A percentile compares a stretch with the other conserved stretches of the same genome.
Evolutionary conservation across 2,797 vertebrate genomes (phyloP).

Genomic region (Gallinago stenura): DNA sequence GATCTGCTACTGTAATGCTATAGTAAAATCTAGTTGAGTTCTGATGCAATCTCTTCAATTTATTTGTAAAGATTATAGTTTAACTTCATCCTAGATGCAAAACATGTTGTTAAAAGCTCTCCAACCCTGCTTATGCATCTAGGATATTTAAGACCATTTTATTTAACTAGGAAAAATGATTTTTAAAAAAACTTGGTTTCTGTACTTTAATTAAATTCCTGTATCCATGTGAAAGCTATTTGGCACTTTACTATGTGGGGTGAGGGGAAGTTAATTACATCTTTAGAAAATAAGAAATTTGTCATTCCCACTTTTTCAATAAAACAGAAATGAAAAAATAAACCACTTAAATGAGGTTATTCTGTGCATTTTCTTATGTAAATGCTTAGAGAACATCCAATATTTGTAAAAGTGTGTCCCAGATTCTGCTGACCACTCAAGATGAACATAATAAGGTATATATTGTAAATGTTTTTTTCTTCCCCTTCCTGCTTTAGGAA

Average conservation of each 20-base stretch:
- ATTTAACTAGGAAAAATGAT: not conserved
- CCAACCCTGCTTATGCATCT: not conserved
- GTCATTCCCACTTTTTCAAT: not conserved
- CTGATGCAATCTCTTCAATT: not conserved
- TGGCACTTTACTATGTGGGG: not conserved
- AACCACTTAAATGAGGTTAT: not conserved
- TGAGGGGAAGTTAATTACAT: not conserved
- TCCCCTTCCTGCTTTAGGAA: not conserved
- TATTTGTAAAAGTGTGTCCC: not conserved
- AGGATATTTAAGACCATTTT: conserved; percentile 13
- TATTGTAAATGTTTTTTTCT: not conserved
- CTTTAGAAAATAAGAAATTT: conserved; percentile 20
- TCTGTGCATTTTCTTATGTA: not conserved
- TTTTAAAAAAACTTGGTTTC: conserved; percentile 5
- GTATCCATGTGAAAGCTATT: not conserved
- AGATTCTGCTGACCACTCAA: not conserved
- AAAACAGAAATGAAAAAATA: not conserved
- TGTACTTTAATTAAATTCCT: conserved; percentile 15
- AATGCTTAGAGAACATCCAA: not conserved
- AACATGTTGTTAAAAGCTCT: not conserved
- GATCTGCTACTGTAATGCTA: not conserved
- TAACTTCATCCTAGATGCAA: not conserved
- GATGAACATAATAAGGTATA: not conserved
- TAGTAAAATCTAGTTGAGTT: not conserved
- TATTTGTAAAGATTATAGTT: not conserved